Conservation (phyloP, 2,888 invertebrate species). For the Syritta pipiens region DNA sequence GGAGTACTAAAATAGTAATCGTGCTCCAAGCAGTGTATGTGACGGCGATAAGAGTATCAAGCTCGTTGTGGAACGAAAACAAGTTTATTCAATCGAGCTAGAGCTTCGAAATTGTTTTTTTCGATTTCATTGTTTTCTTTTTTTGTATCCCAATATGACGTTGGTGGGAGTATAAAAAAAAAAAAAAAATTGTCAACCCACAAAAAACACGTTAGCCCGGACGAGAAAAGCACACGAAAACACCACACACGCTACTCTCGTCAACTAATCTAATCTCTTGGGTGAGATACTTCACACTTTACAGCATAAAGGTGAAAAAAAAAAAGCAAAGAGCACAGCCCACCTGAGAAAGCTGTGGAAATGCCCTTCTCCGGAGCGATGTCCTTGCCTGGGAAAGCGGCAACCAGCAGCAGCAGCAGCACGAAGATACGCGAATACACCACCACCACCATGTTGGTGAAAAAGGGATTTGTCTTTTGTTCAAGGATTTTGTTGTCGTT, state of each 20-base stretch:
- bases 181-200: conserved; percentile 13
- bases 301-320: conserved; percentile 48
- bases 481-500: conserved; percentile 29
- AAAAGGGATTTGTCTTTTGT: conserved; percentile 25
- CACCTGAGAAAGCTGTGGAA: conserved; percentile 30
- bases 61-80: conserved; percentile 19
- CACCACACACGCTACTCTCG: conserved; percentile 1
- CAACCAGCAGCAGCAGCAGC: not conserved
- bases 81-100: conserved; percentile 31
- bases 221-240: conserved; percentile 8
- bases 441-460: no score
- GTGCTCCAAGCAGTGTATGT: not conserved
- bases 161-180: conserved; percentile 55
- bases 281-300: conserved; percentile 45
- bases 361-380: conserved; percentile 6
- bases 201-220: conserved; percentile 46
- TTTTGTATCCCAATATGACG: conserved; percentile 9
- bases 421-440: not conserved
- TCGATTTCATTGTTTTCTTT: not conserved
- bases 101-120: not conserved
- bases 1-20: conserved; percentile 41
- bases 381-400: conserved; percentile 23
- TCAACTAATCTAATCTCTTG: conserved; percentile 26
- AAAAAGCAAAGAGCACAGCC: conserved; percentile 57
- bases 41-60: conserved; percentile 17